Base-by-base conservation (phyloP, 2,797 vertebrate genomes). In the Gobio occitaniae region DNA sequence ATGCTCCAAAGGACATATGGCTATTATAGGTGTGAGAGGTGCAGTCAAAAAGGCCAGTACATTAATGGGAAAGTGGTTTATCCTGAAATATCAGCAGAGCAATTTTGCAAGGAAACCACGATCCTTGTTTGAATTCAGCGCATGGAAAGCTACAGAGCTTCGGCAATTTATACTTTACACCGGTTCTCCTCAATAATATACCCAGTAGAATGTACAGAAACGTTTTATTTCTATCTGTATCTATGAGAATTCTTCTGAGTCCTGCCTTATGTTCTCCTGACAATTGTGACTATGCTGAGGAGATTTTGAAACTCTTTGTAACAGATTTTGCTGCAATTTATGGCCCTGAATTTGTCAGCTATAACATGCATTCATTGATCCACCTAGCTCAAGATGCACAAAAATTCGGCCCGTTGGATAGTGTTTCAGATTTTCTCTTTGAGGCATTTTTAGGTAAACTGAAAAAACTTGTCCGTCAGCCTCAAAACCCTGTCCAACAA, bases 101-200 rank as follows among this genome's bases (percentile, higher is more conserved):
- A 80, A 66, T 84, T 80, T 78, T 84, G 32, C 76, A 76, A 82
- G 76, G 69, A 79, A 83, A 83, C 86, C 85, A 50, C 29, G 80
- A 25, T 85, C 83, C 59, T 16, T 87, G 13, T 82, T 85, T n/a
- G 83, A 85, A 82, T 29, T 85, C 47, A 77, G 83, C 36, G 48
- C 41, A 44, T 87, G 86, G 83, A 87, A 87, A 87, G 86, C 86
- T 47, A 84, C 86, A 56, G 75, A 87, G 32, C 70, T 78, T 16
- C 11, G 44, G 9, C 86, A 77, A 13, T 81, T 84, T 76, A 81
- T 87, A 44, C 78, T 87, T 70, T 87, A 85, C 65, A 78, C 83
- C 72, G 85, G 85, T 65, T 17, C 72, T 86, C 16, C n/a, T 32
- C 32, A 86, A 86, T 82, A 82, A 83, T 41, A 29, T 83, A 36